Evolutionary conservation across 2,113 vertebrate genomes (phyloP).

Genomic region (Mohoua ochrocephala): DNA sequence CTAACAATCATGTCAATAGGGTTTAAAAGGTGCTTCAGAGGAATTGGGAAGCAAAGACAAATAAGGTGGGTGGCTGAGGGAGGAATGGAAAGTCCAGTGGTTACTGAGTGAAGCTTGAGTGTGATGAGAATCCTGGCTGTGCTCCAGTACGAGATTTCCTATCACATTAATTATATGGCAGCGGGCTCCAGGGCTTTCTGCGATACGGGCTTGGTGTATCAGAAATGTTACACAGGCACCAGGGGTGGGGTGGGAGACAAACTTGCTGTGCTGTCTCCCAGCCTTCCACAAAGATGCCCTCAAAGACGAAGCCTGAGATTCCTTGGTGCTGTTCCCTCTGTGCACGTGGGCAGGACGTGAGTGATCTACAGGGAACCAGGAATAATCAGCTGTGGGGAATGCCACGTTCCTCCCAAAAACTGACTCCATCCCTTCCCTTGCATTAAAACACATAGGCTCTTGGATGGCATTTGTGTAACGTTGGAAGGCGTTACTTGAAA

Average conservation of each 20-base stretch:
- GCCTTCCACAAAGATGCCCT: background rate
- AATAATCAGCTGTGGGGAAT: background rate
- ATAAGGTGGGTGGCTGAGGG: conserved; percentile 39
- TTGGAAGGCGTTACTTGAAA: background rate
- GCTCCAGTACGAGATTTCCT: conserved; percentile 44
- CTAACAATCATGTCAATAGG: conserved; percentile 21
- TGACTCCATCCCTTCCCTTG: background rate
- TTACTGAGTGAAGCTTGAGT: conserved; percentile 58
- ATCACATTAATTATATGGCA: conserved; percentile 41
- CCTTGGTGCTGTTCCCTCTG: background rate
- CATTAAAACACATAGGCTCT: background rate
- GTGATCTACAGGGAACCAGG: background rate
- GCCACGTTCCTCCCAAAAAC: background rate
- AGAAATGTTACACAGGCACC: background rate
- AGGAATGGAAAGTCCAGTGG: conserved; percentile 45
- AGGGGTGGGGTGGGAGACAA: background rate
- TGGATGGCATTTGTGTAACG: background rate
- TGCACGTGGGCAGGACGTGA: background rate
- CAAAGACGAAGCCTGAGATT: background rate
- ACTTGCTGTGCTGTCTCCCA: background rate
- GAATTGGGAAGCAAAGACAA: conserved; percentile 42
- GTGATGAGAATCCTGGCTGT: conserved; percentile 55
- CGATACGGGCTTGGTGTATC: background rate
- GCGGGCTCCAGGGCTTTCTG: background rate
- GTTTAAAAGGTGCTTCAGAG: conserved; percentile 44